A percentile compares a stretch with the other conserved stretches of the same genome.
Evolutionary conservation across 1,140 invertebrate genomes (phyloP).

Genomic region (Tetramorium parvispinum): DNA sequence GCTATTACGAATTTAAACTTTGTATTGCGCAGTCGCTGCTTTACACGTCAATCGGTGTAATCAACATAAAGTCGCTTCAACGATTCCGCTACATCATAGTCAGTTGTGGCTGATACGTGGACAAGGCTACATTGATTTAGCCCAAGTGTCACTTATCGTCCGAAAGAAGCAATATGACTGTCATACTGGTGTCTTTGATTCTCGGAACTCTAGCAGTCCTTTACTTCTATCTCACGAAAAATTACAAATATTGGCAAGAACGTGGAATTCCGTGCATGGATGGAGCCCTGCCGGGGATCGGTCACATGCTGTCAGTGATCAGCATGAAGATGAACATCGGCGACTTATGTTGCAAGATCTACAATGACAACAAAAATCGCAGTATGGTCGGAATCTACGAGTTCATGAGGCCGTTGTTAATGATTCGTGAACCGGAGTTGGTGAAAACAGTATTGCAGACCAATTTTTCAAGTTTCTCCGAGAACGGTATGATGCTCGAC

Average conservation of each 20-base stretch:
- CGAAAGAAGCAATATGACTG: conserved; percentile 70
- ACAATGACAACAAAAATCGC: conserved; percentile 33
- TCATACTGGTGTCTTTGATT: background rate
- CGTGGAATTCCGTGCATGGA: conserved; percentile 81
- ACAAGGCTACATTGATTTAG: background rate
- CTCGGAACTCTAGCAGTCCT: background rate
- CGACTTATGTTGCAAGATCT: conserved; percentile 60
- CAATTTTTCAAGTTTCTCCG: conserved; percentile 74
- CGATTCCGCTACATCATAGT: background rate
- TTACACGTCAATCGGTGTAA: background rate
- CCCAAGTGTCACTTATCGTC: background rate
- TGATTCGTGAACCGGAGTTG: conserved; percentile 78
- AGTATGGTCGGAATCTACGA: conserved; percentile 77
- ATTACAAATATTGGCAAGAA: conserved; percentile 81
- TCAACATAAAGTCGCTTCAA: background rate
- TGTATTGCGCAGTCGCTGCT: background rate
- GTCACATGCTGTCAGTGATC: conserved; percentile 70
- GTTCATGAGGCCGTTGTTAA: conserved; percentile 66
- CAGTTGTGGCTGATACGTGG: background rate
- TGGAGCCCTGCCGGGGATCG: conserved; percentile 69
- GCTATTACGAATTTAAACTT: no score
- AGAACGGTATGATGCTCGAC: conserved; percentile 30
- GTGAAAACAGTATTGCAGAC: conserved; percentile 76
- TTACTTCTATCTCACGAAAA: conserved; percentile 26
- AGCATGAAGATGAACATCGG: conserved; percentile 49